A percentile compares a stretch with the other conserved stretches of the same genome.
phyloP scores from a whole-genome alignment of 2,888 invertebrate species.

The Leucania comma region DNA sequence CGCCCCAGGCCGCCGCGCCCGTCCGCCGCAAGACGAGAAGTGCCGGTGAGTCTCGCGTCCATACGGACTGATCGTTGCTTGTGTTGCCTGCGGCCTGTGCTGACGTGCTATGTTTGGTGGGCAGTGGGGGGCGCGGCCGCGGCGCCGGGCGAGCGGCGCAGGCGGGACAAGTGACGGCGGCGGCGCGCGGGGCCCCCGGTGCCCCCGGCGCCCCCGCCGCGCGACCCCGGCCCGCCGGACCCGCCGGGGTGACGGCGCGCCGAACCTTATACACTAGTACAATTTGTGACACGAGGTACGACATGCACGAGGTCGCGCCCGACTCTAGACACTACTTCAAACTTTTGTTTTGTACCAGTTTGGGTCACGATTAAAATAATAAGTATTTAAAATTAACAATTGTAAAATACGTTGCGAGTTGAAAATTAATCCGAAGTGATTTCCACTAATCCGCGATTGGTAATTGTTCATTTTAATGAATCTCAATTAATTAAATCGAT shows the following conservation, averaged over 20 bases:
- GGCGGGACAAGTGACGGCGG: constrained; percentile 94
- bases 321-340: constrained; percentile 16
- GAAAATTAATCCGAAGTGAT: constrained; percentile 54
- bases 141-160: constrained; percentile 84
- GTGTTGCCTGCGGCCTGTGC: constrained; percentile 20
- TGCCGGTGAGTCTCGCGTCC: constrained; percentile 90
- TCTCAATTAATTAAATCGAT: constrained; percentile 62
- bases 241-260: constrained; percentile 61
- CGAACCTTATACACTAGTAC: constrained; percentile 47
- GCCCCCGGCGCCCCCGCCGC: constrained; percentile 72
- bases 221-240: not conserved
- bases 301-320: constrained; percentile 17
- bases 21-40: constrained; percentile 92
- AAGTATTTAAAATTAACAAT: constrained; percentile 49
- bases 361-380: constrained; percentile 53
- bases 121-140: constrained; percentile 78
- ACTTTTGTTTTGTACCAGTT: constrained; percentile 50
- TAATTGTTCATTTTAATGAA: constrained; percentile 64
- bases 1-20: constrained; percentile 76
- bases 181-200: constrained; percentile 77
- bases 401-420: constrained; percentile 53
- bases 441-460: constrained; percentile 60
- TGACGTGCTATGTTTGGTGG: constrained; percentile 39
- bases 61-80: constrained; percentile 31
- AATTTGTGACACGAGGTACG: constrained; percentile 27